Evolutionary conservation across 2,888 invertebrate genomes (phyloP), one percentile per base, ranked within the genome.

Genomic region (Spilosoma lubricipeda): DNA sequence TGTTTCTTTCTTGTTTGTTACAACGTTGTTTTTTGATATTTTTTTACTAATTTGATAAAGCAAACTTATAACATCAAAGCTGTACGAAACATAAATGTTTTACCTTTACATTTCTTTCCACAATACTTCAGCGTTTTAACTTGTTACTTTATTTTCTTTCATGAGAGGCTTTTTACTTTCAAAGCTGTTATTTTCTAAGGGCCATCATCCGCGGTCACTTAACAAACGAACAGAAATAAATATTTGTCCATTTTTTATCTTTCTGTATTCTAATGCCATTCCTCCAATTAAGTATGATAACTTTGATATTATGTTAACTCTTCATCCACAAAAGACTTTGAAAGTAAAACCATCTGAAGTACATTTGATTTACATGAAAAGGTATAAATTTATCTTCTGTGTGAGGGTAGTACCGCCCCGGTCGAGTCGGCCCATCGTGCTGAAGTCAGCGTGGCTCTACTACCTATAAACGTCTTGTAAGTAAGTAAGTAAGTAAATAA

Each of bases 201-300:
- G 59, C 27, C 27, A 59, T 59, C 59, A 27, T 59, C 59, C n/a
- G 52, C 52, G 59, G 59, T 59, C 59, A 59, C 59, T 59, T 59
- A 27, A 59, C 15, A 11, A 27, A 27, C n/a, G 52, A 56, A 56
- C 11, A 15, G 5, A 59, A 27, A 59, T 0, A 15, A 27, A 27
- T 39, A 18, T 56, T 56, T 59, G 0, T 27, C 5, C 13, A 13
- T 59, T 56, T 27, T 59, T 59, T 0, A 0, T n/a, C 15, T 30
- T 15, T 59, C 11, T 30, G 27, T 15, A 5, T 59, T n/a, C 59
- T 27, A 59, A 27, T 30, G 15, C 27, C 27, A 27, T 59, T 59
- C 5, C 15, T 59, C 27, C n/a, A 59, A 27, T 59, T 39, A 39
- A 11, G 39, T 59, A 15, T 59, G 59, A 59, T 27, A 59, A 59